These are phyloP conservation scores for Pomacea canaliculata DNA, from an alignment of 2,888 invertebrate genomes.

Conservation along the genomic window DNA sequence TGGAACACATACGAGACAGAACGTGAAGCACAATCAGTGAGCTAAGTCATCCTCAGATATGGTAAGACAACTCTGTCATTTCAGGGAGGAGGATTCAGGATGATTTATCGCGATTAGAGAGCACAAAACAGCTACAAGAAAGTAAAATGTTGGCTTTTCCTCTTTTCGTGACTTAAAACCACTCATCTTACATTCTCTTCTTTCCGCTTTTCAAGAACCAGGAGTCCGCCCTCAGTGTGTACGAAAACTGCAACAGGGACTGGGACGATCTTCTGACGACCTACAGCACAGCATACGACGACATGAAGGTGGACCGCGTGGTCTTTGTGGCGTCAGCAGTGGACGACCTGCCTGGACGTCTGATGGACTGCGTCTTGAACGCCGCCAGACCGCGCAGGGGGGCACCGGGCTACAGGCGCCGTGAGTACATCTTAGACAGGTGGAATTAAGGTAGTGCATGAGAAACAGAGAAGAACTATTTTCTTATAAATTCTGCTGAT, in stretches of 20 bases:
- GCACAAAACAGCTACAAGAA: no score
- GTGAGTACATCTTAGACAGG: neutral
- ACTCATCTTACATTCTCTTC: constrained; percentile 11
- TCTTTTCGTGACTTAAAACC: neutral
- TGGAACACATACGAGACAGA: no score
- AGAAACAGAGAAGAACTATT: no score
- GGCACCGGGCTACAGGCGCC: neutral
- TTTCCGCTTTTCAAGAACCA: constrained; percentile 7
- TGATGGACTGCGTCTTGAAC: constrained; percentile 24
- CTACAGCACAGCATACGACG: constrained; percentile 13
- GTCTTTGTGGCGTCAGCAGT: constrained; percentile 30
- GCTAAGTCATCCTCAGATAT: no score
- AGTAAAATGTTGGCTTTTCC: no score
- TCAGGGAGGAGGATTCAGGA: no score
- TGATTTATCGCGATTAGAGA: no score
- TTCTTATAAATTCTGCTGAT: no score
- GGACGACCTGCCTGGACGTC: constrained; percentile 18
- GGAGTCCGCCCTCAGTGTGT: neutral
- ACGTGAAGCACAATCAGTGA: no score
- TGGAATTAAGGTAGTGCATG: neutral
- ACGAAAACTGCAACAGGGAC: neutral
- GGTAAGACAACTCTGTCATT: no score
- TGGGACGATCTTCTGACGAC: constrained; percentile 17
- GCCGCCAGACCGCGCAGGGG: constrained; percentile 25
- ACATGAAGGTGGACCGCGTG: constrained; percentile 29